Evolutionary conservation across 2,113 vertebrate species (phyloP), one percentile per base, ranked within the genome.

Genomic region (Copsychus sechellarum): DNA sequence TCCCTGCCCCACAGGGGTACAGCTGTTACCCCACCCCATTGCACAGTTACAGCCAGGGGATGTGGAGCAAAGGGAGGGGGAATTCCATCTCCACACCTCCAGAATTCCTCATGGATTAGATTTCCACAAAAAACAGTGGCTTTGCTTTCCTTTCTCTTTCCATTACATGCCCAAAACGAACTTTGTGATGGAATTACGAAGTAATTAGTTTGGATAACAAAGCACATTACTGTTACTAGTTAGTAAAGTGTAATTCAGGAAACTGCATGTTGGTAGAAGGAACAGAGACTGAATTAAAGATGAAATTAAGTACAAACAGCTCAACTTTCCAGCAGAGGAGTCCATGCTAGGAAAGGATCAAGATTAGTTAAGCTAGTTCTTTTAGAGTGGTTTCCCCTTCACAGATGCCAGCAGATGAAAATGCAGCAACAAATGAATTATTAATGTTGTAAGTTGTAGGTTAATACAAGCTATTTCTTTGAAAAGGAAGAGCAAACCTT

Each of bases 401-500:
- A 82, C 42, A 66, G 61, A 86, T 58, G 61, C 56, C 81, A 93
- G 84, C 8, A 16, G 61, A 62, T 91, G 34, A 83, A 91, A 94
- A 93, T 78, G 72, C 20, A 83, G 85, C 61, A 81, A 72, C 79
- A 84, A 88, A 58, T 48, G 23, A 89, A 87, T 93, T 93, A 86
- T 92, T 93, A 57, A 86, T 90, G 26, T 38, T 93, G 73, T 95
- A 90, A 95, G 69, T 65, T 76, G 33, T 58, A 73, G 80, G 92
- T 95, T 97, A 96, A 95, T 67, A 50, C 65, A 92, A 92, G 93
- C 38, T 90, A 43, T 57, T 90, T 88, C 69, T 71, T 90, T 71
- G 69, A 90, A 94, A 95, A 87, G 83, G 69, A 94, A 97, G 71
- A 87, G 86, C 70, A 96, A 95, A 95, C 77, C 90, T 97, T 94